Evolutionary conservation across 2,888 invertebrate genomes (phyloP).

Genomic region (Diadromus collaris): DNA sequence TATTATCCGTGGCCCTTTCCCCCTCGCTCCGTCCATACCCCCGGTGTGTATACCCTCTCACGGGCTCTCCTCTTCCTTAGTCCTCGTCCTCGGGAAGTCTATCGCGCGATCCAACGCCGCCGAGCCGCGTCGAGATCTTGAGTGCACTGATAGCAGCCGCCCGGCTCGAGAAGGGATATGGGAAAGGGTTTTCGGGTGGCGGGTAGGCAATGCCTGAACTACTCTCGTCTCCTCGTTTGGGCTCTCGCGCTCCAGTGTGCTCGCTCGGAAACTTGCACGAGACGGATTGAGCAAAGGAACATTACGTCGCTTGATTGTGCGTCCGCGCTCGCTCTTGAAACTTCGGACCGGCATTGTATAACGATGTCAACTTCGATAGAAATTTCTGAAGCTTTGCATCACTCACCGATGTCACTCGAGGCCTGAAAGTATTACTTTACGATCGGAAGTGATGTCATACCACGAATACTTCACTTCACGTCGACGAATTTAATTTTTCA

Average conservation of each 20-base stretch:
- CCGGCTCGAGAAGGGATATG: constrained; percentile 40
- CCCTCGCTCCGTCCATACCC: constrained; percentile 13
- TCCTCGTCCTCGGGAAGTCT: constrained; percentile 48
- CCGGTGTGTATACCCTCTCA: constrained; percentile 17
- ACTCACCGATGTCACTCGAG: neutral
- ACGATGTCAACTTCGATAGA: neutral
- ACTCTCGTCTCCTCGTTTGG: constrained; percentile 35
- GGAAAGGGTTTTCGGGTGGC: constrained; percentile 26
- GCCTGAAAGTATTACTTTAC: neutral
- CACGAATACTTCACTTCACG: no score
- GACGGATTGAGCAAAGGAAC: constrained; percentile 4
- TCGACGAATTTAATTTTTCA: no score
- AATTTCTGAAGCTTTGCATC: neutral
- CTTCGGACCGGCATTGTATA: neutral
- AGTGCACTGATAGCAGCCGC: constrained; percentile 74
- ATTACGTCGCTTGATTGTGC: constrained; percentile 24
- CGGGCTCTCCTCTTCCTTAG: constrained; percentile 45
- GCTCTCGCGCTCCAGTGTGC: constrained; percentile 17
- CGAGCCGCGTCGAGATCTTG: constrained; percentile 69
- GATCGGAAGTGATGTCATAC: no score
- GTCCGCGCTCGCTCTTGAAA: constrained; percentile 18
- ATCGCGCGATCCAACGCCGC: constrained; percentile 52
- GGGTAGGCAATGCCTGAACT: constrained; percentile 29
- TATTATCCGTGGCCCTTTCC: constrained; percentile 23
- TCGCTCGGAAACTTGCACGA: constrained; percentile 6